Percentiles rank a stretch among this genome's conserved stretches.
Conservation (phyloP, 2,113 vertebrate species). For the Hippocampus barbouri region DNA sequence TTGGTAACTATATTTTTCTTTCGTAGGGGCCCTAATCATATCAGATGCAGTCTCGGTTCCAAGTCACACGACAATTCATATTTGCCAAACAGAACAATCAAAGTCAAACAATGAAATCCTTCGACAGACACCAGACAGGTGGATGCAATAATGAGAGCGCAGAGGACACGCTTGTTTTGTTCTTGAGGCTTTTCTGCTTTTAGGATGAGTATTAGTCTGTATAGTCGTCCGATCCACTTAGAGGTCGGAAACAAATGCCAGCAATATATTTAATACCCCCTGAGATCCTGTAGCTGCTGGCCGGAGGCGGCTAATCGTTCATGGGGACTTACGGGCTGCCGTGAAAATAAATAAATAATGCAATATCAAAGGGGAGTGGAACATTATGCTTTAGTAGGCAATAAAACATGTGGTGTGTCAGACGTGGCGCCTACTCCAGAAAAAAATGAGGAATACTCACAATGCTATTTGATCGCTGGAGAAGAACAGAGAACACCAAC, state of each 20-base stretch:
- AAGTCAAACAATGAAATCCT: slow-evolving; percentile 28
- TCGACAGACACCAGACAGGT: slow-evolving; percentile 18
- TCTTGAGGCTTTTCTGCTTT: slow-evolving; percentile 51
- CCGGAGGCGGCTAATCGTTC: slow-evolving; percentile 56
- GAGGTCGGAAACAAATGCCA: slow-evolving; percentile 67
- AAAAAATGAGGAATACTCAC: slow-evolving; percentile 51
- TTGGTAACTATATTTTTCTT: too few relatives aligned
- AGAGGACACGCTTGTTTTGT: slow-evolving; percentile 54
- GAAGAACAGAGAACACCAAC: slow-evolving; percentile 26
- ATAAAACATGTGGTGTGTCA: slow-evolving; percentile 67
- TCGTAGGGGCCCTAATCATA: slow-evolving; percentile 7
- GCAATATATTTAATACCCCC: slow-evolving; percentile 71
- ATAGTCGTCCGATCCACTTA: slow-evolving; percentile 58
- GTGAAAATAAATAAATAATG: slow-evolving; percentile 72
- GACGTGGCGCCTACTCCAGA: slow-evolving; percentile 41
- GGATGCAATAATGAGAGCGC: slow-evolving; percentile 51
- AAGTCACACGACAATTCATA: slow-evolving; percentile 31
- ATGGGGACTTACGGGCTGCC: slow-evolving; percentile 47
- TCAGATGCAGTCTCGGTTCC: slow-evolving; percentile 15
- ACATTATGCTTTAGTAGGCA: slow-evolving; percentile 68
- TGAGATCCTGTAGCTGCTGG: slow-evolving; percentile 56
- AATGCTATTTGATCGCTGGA: slow-evolving; percentile 26
- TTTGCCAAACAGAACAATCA: slow-evolving; percentile 33
- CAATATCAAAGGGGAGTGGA: slow-evolving; percentile 63
- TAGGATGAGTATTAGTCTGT: slow-evolving; percentile 58